Base-by-base conservation (phyloP, 2,113 vertebrate genomes). In the Anthoscopus minutus region DNA sequence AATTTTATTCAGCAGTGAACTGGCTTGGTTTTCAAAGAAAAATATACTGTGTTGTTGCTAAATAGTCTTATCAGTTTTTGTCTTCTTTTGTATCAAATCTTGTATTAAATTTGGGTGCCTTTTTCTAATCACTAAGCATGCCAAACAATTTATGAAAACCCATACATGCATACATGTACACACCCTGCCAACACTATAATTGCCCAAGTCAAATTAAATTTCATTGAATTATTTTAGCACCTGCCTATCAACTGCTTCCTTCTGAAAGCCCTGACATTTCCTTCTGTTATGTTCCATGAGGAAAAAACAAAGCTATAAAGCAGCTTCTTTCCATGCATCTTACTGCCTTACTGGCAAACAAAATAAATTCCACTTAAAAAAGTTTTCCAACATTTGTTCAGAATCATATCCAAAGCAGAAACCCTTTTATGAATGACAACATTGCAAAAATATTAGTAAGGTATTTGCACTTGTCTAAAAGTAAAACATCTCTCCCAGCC, bases 131-230 rank as follows among this genome's bases (percentile, higher is more conserved):
- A 67, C 19, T 37, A 56, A 86, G 42, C 0, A 0, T 93, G 62
- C 35, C 35, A 83, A 86, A 70, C 2, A 33, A 24, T 69, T 86
- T 71, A 61, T 15, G 47, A 95, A 92, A 91, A 69, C 35, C 5
- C 8, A 27, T 38, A 11, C 16, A 22, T 22, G 24, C 16, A 18
- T 0, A 3, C 35, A 54, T 0, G 0, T 35, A 35, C 0, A 1
- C 0, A 0, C 31, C 24, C 11, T 48, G 19, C 57, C 31, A 65
- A 28, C 27, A 37, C 14, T 56, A 6, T 37, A 77, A 70, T 10
- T 82, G 5, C 10, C 15, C 11, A 13, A 66, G 35, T 9, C 35
- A 79, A 67, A 81, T 88, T 94, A 38, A 81, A 93, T 91, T 72
- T 66, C 0, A 4, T 2, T 53, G 54, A 45, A 44, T 50, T 58